Conservation (phyloP, 2,797 vertebrate species). For the Esox masquinongy region DNA sequence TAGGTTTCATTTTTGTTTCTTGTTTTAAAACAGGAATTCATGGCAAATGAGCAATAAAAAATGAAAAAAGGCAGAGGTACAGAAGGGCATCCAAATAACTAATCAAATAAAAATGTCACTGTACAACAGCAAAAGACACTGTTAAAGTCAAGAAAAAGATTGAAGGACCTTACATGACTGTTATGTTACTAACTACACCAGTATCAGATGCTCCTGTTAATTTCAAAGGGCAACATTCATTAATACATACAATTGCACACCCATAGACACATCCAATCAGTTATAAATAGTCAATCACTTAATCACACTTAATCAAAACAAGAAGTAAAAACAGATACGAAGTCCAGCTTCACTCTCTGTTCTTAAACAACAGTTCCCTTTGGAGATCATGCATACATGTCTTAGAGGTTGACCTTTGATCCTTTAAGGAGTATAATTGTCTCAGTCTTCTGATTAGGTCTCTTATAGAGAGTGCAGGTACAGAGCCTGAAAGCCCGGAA, state of each 20-base stretch:
- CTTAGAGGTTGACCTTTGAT: constrained; percentile 34
- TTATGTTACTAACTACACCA: constrained; percentile 37
- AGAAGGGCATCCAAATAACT: constrained; percentile 3
- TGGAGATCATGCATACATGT: constrained; percentile 45
- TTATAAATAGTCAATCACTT: constrained; percentile 65
- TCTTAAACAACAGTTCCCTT: constrained; percentile 55
- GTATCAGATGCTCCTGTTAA: constrained; percentile 20
- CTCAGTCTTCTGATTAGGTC: background rate
- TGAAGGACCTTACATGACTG: constrained; percentile 39
- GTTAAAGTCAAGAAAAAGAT: constrained; percentile 28
- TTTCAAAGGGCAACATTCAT: constrained; percentile 38
- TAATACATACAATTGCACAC: constrained; percentile 29
- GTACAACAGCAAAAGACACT: constrained; percentile 38
- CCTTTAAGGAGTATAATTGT: background rate
- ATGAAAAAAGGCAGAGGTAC: background rate
- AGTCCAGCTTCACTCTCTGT: constrained; percentile 75
- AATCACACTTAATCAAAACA: constrained; percentile 40
- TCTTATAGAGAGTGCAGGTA: background rate
- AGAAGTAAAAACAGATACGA: constrained; percentile 43
- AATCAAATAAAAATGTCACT: background rate
- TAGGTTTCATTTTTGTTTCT: constrained; percentile 20
- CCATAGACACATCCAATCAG: constrained; percentile 52
- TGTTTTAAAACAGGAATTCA: constrained; percentile 19
- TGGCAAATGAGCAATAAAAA: constrained; percentile 20
- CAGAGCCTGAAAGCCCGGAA: constrained; percentile 41